Evolutionary conservation across 1,140 invertebrate species (phyloP).

Genomic region (Melipona quadrifasciata): DNA sequence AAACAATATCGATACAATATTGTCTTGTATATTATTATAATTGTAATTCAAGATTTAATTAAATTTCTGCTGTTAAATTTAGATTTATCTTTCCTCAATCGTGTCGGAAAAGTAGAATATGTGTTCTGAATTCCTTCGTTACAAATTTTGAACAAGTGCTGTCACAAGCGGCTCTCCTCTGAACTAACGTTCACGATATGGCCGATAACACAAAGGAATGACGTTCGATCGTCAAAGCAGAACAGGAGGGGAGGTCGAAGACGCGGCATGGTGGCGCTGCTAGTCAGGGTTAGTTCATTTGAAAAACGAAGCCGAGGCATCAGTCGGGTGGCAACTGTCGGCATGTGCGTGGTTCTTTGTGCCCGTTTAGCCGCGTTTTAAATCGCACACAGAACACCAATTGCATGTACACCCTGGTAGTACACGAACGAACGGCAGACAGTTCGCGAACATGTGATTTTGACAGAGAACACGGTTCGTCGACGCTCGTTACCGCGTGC

Average conservation of each 20-base stretch:
- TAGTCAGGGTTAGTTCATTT: constrained; percentile 30
- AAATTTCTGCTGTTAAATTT: no score
- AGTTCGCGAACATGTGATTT: constrained; percentile 73
- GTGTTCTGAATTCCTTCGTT: not conserved
- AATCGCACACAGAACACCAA: constrained; percentile 34
- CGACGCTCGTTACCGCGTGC: constrained; percentile 21
- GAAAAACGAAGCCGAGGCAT: constrained; percentile 45
- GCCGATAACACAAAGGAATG: not conserved
- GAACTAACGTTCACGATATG: accelerated
- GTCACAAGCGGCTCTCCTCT: not conserved
- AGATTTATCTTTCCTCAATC: no score
- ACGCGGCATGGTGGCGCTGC: constrained; percentile 31
- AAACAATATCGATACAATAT: no score
- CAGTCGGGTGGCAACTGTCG: constrained; percentile 78
- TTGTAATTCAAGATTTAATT: no score
- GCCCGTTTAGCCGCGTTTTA: constrained; percentile 16
- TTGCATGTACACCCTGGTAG: constrained; percentile 45
- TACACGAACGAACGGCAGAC: constrained; percentile 27
- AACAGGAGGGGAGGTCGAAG: not conserved
- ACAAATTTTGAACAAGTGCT: constrained; percentile 5
- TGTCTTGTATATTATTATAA: no score
- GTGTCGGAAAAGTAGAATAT: not conserved
- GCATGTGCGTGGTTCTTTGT: constrained; percentile 46
- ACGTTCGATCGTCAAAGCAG: constrained; percentile 51
- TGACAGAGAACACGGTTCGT: constrained; percentile 49